These are phyloP conservation scores for Xyrichtys novacula DNA, from an alignment of 2,797 vertebrate species.

Conservation along the genomic window DNA sequence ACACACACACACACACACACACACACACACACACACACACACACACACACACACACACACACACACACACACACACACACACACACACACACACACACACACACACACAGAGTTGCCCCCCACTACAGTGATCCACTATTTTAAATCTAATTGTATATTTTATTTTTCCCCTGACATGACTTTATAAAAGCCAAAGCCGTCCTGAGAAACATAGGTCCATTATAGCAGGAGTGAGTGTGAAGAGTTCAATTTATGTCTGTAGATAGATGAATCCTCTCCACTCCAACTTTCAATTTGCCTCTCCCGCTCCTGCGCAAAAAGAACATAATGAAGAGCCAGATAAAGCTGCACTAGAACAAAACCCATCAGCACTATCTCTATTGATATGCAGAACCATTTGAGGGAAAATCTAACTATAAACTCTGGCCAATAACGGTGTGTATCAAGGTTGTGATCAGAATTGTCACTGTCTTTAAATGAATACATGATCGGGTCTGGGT, in stretches of 20 bases:
- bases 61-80: no score
- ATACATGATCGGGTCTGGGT: background rate
- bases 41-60: no score
- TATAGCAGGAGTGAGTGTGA: background rate
- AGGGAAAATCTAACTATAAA: background rate
- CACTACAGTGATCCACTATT: conserved; percentile 1
- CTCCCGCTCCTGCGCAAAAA: background rate
- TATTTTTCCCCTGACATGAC: background rate
- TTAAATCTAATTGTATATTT: background rate
- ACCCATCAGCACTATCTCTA: background rate
- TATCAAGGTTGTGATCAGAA: no score
- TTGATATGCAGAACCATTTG: background rate
- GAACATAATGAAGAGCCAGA: background rate
- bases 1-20: no score
- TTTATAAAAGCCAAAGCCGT: background rate
- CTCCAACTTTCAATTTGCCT: conserved; percentile 21
- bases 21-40: no score
- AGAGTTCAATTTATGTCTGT: background rate
- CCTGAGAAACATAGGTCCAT: background rate
- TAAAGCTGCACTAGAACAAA: conserved; percentile 2
- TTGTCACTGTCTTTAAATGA: background rate
- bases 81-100: no score
- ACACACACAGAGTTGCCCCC: no score
- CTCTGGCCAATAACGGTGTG: no score
- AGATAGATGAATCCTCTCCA: background rate